These are phyloP conservation scores for Sipha flava DNA, from an alignment of 1,140 invertebrate species.

Conservation along the genomic window DNA sequence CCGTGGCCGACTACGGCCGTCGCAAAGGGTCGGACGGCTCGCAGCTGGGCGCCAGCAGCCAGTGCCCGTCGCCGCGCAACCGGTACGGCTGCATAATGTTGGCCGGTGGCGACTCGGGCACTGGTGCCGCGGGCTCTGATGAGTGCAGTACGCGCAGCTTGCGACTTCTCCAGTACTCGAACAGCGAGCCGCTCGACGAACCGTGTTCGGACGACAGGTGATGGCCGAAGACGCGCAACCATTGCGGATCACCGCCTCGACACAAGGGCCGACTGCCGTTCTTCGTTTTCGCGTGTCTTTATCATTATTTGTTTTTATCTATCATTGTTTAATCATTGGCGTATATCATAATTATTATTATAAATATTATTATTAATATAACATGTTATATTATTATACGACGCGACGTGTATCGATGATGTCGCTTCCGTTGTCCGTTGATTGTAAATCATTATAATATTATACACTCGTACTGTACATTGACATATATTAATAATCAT, in stretches of 20 bases:
- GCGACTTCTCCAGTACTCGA: conserved; percentile 38
- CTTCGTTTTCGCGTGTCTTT: not conserved
- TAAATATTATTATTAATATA: not conserved
- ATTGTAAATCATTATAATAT: too few relatives aligned
- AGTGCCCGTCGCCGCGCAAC: conserved; percentile 41
- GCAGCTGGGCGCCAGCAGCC: conserved; percentile 44
- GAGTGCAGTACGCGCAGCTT: conserved; percentile 6
- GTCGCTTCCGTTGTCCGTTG: too few relatives aligned
- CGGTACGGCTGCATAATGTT: conserved; percentile 42
- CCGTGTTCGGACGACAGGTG: conserved; percentile 49
- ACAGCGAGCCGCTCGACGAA: conserved; percentile 49
- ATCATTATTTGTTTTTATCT: not conserved
- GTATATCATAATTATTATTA: not conserved
- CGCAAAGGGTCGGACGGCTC: conserved; percentile 59
- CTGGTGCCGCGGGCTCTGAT: conserved; percentile 29
- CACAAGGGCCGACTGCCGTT: not conserved
- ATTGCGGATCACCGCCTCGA: not conserved
- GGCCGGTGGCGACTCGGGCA: too few relatives aligned
- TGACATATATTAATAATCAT: too few relatives aligned
- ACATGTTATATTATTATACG: not conserved
- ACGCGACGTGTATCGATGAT: too few relatives aligned
- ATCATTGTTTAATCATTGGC: not conserved
- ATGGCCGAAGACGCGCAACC: conserved; percentile 41
- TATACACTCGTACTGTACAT: too few relatives aligned
- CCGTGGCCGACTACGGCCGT: conserved; percentile 17